Conservation (phyloP, 2,113 vertebrate genomes). For the Agelaius phoeniceus region DNA sequence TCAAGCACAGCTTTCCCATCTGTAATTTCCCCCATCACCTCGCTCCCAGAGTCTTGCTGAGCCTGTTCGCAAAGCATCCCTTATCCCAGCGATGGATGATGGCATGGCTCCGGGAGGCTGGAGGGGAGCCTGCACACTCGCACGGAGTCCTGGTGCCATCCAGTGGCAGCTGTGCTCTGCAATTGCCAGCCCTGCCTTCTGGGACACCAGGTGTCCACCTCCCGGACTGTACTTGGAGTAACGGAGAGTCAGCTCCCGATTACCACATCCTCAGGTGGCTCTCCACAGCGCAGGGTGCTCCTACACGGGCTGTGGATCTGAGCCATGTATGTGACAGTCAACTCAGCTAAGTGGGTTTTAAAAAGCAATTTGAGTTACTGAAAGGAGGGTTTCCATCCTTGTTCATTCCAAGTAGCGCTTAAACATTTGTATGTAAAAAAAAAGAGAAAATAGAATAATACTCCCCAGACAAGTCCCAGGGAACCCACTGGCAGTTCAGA, state of each 20-base stretch:
- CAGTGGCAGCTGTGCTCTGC: not conserved
- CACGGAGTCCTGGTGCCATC: not conserved
- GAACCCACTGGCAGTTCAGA: not conserved
- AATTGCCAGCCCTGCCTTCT: not conserved
- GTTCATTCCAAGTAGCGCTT: not conserved
- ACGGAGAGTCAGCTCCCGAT: rapidly evolving
- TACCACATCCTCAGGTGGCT: rapidly evolving
- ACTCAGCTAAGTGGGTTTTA: not conserved
- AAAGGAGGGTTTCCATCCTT: rapidly evolving
- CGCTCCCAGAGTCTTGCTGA: not conserved
- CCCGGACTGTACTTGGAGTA: not conserved
- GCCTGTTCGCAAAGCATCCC: not conserved
- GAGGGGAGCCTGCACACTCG: rapidly evolving
- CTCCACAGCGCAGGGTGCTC: rapidly evolving
- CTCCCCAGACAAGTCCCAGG: rapidly evolving
- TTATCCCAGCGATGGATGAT: rapidly evolving
- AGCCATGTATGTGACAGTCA: not conserved
- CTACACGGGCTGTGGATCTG: rapidly evolving
- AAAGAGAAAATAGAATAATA: not conserved
- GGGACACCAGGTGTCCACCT: not conserved
- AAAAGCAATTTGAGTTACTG: not conserved
- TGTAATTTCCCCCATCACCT: not conserved
- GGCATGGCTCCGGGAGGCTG: not conserved
- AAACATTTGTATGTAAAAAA: not conserved
- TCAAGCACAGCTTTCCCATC: not conserved